phyloP scores from a whole-genome alignment of 2,888 invertebrate species.

The Ctenicera cuprea region DNA sequence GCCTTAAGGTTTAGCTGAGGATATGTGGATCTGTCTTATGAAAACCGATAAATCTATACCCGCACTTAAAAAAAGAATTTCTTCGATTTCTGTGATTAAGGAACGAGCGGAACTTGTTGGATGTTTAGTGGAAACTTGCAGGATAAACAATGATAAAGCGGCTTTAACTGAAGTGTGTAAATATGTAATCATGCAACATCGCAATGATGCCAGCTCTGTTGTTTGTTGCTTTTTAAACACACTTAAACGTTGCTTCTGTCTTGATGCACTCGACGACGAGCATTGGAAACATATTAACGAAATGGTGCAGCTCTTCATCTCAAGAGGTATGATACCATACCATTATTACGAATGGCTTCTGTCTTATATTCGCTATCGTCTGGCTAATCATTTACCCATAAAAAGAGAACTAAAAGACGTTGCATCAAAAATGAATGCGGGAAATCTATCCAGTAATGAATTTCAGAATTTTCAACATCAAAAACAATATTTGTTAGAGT shows the following conservation, averaged over 20 bases:
- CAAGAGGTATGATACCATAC: not conserved
- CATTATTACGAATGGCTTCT: slow-evolving; percentile 9
- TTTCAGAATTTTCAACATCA: not conserved
- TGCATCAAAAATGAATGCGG: not conserved
- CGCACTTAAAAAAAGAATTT: slow-evolving; percentile 36
- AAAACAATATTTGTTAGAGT: slow-evolving; percentile 11
- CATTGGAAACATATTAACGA: slow-evolving; percentile 35
- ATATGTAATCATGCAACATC: slow-evolving; percentile 33
- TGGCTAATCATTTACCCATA: slow-evolving; percentile 4
- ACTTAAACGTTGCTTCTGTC: slow-evolving; percentile 4
- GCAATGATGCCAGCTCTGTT: slow-evolving; percentile 28
- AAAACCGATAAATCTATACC: slow-evolving; percentile 41
- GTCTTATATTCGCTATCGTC: slow-evolving; percentile 5
- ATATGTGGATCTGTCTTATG: slow-evolving; percentile 30
- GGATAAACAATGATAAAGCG: slow-evolving; percentile 37
- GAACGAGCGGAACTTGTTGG: slow-evolving; percentile 20
- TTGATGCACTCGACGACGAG: not conserved
- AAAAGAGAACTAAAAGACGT: slow-evolving; percentile 2
- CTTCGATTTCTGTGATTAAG: slow-evolving; percentile 14
- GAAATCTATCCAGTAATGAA: not conserved
- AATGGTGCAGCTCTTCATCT: not conserved
- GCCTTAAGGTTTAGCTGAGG: slow-evolving; percentile 11
- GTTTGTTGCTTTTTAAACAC: slow-evolving; percentile 9
- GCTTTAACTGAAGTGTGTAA: slow-evolving; percentile 36
- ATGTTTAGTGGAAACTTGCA: slow-evolving; percentile 43